Evolutionary conservation across 2,888 invertebrate species (phyloP).

Genomic region (Lysandra coridon): DNA sequence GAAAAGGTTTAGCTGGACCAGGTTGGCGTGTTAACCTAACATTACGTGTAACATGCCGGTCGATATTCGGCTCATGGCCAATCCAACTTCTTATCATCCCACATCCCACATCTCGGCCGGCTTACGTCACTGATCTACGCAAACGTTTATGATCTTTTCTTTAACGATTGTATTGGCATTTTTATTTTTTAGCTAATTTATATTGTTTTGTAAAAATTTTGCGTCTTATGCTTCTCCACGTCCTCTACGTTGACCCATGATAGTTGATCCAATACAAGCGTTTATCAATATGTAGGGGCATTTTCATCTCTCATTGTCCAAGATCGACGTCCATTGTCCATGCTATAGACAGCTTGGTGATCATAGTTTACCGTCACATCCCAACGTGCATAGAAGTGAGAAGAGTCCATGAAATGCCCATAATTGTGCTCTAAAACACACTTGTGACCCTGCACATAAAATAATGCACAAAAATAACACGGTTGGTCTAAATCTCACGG

Average conservation of each 20-base stretch:
- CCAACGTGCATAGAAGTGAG: no score
- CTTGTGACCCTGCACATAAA: background rate
- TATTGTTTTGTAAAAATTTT: no score
- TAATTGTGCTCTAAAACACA: background rate
- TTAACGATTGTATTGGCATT: background rate
- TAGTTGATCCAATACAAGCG: no score
- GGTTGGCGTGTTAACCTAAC: background rate
- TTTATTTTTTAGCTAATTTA: no score
- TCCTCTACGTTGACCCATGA: no score
- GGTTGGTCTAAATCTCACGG: background rate
- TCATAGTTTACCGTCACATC: no score
- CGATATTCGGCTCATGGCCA: slow-evolving; percentile 14
- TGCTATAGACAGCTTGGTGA: no score
- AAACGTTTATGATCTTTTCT: background rate
- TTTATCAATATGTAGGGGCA: no score
- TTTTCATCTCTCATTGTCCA: no score
- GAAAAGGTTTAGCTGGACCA: background rate
- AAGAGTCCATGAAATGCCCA: background rate
- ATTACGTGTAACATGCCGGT: background rate
- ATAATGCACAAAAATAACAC: background rate
- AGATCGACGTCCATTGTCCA: no score
- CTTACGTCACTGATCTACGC: background rate
- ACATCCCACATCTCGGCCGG: background rate
- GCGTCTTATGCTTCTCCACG: no score
- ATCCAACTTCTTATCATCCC: background rate